Percentiles rank a stretch among this genome's conserved stretches.
Conservation (phyloP, 2,797 vertebrate genomes). For the Heliangelus exortis region DNA sequence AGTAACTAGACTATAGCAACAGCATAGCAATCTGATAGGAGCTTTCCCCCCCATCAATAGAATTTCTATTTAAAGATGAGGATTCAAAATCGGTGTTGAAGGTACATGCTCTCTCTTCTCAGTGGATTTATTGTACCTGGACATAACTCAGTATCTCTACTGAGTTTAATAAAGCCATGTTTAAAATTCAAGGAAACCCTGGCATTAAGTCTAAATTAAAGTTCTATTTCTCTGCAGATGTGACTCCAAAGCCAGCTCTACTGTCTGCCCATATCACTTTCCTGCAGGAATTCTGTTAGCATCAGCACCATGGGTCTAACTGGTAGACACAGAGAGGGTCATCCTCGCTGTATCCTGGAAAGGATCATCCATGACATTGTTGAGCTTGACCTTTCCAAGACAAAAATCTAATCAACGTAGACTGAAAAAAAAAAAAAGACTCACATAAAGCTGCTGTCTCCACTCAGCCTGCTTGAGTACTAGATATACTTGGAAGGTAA, state of each 20-base stretch:
- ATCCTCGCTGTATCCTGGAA: background rate
- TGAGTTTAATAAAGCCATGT: background rate
- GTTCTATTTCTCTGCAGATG: background rate
- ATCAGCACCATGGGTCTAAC: background rate
- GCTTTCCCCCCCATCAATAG: conserved; percentile 42
- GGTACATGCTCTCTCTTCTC: background rate
- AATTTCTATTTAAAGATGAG: conserved; percentile 59
- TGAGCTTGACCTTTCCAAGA: background rate
- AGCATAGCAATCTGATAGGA: conserved; percentile 26
- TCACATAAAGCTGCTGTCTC: background rate
- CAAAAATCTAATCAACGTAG: background rate
- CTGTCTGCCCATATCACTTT: background rate
- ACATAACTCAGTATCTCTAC: background rate
- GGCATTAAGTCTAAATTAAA: background rate
- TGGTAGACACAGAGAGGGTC: background rate
- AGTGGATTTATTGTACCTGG: background rate
- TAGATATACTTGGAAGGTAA: background rate
- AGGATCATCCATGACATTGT: background rate
- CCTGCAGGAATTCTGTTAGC: background rate
- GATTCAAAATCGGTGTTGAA: background rate
- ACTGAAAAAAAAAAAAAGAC: background rate
- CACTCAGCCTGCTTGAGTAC: background rate
- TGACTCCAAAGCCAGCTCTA: background rate
- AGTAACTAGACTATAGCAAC: conserved; percentile 42
- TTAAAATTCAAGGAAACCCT: background rate